Evolutionary conservation across 2,888 invertebrate genomes (phyloP), one percentile per base, ranked within the genome.

Genomic region (Ypsolopha sequella): DNA sequence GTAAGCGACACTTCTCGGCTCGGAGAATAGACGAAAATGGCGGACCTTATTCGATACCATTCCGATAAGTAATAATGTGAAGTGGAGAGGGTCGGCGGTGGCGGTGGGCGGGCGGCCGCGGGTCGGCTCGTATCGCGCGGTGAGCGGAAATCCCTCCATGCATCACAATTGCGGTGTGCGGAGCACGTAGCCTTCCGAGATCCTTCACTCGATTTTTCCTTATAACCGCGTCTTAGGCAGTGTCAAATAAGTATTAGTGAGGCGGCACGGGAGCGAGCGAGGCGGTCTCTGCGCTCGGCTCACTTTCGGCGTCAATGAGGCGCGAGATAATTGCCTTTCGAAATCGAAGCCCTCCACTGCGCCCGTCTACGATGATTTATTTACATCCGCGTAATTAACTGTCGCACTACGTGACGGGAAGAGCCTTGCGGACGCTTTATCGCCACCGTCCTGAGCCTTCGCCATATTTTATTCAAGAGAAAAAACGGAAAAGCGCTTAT

Each of bases 301-400:
- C 76, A 79, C 80, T 82, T 82, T 82, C 73, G 68, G 68, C 76
- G 77, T 71, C 80, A 84, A 84, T 82, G 81, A 80, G 80, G 80
- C 80, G 80, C 71, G 77, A 80, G 76, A 82, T 84, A 85, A 84
- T 82, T 84, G 80, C 77, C 75, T 81, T 76, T 80, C 74, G 71
- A 73, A 79, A 81, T 80, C 80, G 80, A 80, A 80, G 71, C 78
- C 73, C 74, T 75, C 73, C 71, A 68, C 76, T 76, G 70, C 76
- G 73, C 73, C 77, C 74, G 77, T 75, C 81, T 80, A 76, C 80
- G 82, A 85, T 85, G 85, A 86, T 86, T 85, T 85, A 86, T 85
- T 84, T 85, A 84, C 78, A 84, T 80, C 77, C 80, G 78, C 77
- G 81, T 85, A 85, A 86, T 85, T 84, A 85, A 84, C 80, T 84